A percentile compares a stretch with the other conserved stretches of the same genome.
Conservation (phyloP, 2,797 vertebrate genomes). For the Syngnathus rostellatus region DNA sequence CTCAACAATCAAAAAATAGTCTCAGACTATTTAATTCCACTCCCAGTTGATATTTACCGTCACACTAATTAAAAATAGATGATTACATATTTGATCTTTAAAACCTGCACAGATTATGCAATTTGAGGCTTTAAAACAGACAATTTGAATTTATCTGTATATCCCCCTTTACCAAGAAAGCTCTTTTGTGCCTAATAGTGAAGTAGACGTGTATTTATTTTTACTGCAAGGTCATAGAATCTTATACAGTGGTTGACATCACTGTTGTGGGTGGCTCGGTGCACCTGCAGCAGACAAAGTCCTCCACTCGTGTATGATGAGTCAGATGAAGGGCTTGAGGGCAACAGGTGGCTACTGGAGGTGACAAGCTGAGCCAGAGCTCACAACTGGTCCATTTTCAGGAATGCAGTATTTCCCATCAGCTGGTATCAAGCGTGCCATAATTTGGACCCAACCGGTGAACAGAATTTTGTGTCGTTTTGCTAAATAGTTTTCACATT, state of each 20-base stretch:
- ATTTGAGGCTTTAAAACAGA: too few relatives aligned
- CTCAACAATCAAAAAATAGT: background rate
- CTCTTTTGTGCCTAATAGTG: background rate
- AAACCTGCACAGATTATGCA: too few relatives aligned
- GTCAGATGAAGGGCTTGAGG: conserved; percentile 15
- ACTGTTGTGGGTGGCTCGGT: background rate
- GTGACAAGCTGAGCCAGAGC: conserved; percentile 19
- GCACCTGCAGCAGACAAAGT: conserved; percentile 11
- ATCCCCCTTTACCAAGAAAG: background rate
- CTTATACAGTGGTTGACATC: background rate
- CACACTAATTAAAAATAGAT: background rate
- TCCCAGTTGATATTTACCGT: background rate
- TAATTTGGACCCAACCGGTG: background rate
- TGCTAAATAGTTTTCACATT: background rate
- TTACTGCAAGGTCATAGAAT: background rate
- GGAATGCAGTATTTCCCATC: background rate
- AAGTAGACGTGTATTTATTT: background rate
- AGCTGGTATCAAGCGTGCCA: background rate
- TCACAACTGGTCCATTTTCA: conserved; percentile 12
- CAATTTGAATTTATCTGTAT: background rate
- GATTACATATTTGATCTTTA: background rate
- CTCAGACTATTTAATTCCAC: background rate
- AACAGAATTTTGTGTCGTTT: background rate
- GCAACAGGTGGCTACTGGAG: conserved; percentile 40
- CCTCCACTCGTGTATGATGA: conserved; percentile 15